Percentiles rank a stretch among this genome's conserved stretches.
Evolutionary conservation across 1,140 invertebrate genomes (phyloP).

Genomic region (Drosophila asahinai): DNA sequence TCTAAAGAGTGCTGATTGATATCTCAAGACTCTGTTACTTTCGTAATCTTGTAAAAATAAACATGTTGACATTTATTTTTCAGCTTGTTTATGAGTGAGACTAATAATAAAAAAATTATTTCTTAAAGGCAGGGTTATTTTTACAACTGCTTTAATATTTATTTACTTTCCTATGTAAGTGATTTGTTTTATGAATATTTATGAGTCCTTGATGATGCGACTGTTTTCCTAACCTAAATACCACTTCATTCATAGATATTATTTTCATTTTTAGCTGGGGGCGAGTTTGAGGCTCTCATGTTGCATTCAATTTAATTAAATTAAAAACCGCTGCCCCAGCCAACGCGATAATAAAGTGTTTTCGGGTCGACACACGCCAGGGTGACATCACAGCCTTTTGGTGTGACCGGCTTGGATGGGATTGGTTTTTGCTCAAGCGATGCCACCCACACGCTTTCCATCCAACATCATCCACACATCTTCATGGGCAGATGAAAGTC

Average conservation of each 20-base stretch:
- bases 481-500: slow-evolving; percentile 50
- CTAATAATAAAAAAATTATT: no score
- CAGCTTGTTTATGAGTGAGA: not conserved
- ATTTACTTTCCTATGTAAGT: not conserved
- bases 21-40: slow-evolving; percentile 5
- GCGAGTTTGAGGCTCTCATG: slow-evolving; percentile 26
- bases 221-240: slow-evolving; percentile 3
- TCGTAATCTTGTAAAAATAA: slow-evolving; percentile 3
- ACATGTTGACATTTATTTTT: not conserved
- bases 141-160: not conserved
- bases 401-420: slow-evolving; percentile 51
- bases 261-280: not conserved
- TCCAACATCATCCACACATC: slow-evolving; percentile 17
- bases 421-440: slow-evolving; percentile 35
- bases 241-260: not conserved
- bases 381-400: slow-evolving; percentile 68
- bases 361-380: slow-evolving; percentile 58
- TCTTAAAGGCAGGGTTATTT: no score
- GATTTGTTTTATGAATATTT: no score
- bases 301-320: slow-evolving; percentile 74
- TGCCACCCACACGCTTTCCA: slow-evolving; percentile 50
- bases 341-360: slow-evolving; percentile 61
- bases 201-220: not conserved
- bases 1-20: not conserved
- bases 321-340: slow-evolving; percentile 37